A percentile compares a stretch with the other conserved stretches of the same genome.
Conservation (phyloP, 1,140 invertebrate species). For the Orchestia grillus region DNA sequence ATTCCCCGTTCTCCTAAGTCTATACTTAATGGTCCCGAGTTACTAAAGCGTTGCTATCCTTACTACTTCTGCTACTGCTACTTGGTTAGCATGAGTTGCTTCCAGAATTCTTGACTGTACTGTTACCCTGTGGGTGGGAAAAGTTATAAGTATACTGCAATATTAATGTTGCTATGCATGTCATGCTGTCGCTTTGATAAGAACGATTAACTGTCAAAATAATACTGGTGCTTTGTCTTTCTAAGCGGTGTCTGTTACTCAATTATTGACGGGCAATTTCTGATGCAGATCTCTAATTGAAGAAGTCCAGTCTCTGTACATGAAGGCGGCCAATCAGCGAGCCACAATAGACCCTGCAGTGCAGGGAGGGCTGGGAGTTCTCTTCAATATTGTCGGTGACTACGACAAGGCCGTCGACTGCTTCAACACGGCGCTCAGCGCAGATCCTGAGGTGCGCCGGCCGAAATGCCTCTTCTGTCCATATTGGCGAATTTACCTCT, state of each 20-base stretch:
- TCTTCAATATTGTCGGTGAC: slow-evolving; percentile 94
- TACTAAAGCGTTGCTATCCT: too few relatives aligned
- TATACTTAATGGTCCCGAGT: too few relatives aligned
- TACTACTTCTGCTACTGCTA: too few relatives aligned
- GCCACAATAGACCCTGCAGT: slow-evolving; percentile 92
- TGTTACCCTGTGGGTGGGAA: not conserved
- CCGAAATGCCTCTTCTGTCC: too few relatives aligned
- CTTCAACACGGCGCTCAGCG: slow-evolving; percentile 89
- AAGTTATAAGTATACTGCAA: not conserved
- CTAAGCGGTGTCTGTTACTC: not conserved
- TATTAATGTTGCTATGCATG: not conserved
- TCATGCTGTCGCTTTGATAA: not conserved
- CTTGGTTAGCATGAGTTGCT: not conserved
- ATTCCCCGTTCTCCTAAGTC: too few relatives aligned
- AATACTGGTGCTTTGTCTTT: not conserved
- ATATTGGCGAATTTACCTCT: too few relatives aligned
- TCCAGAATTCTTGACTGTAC: not conserved
- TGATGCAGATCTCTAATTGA: slow-evolving; percentile 72
- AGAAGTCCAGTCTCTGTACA: slow-evolving; percentile 84
- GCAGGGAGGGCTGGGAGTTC: slow-evolving; percentile 93
- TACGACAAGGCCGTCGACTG: slow-evolving; percentile 97
- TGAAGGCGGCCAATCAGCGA: slow-evolving; percentile 86
- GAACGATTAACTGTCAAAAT: not conserved
- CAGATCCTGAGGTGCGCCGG: slow-evolving; percentile 79
- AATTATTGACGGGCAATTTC: not conserved